These are phyloP conservation scores for Lycocorax pyrrhopterus DNA, from an alignment of 2,113 vertebrate genomes.

Conservation along the genomic window DNA sequence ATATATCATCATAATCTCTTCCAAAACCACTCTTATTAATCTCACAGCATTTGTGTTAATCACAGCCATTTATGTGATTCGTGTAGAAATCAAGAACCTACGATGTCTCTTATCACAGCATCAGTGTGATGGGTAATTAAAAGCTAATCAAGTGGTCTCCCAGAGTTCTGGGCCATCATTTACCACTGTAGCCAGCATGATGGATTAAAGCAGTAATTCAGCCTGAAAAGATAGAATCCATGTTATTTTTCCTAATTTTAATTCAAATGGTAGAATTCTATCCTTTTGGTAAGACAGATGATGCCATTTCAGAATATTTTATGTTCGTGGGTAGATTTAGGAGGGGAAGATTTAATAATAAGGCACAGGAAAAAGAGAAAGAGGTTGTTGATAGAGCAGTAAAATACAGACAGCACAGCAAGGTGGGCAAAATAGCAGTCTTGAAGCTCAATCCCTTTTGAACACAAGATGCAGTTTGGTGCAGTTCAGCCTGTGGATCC, in stretches of 20 bases:
- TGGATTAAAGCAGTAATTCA: constrained; percentile 8
- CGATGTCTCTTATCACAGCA: not conserved
- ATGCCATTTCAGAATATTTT: not conserved
- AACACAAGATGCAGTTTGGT: not conserved
- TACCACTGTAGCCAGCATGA: not conserved
- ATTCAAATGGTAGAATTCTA: not conserved
- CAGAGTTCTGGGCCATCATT: not conserved
- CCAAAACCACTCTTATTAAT: not conserved
- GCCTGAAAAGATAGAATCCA: not conserved
- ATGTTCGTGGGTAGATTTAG: not conserved
- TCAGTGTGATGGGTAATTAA: not conserved
- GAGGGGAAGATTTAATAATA: not conserved
- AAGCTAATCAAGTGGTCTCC: not conserved
- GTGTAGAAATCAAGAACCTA: not conserved
- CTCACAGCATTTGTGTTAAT: not conserved
- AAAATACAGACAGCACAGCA: not conserved
- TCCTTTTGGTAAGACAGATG: not conserved
- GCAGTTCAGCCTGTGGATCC: not conserved
- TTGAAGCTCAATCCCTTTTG: not conserved
- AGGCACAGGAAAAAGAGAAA: not conserved
- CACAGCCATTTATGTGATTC: not conserved
- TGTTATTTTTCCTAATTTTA: not conserved
- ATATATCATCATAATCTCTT: not conserved
- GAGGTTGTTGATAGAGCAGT: not conserved
- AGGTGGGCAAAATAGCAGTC: not conserved